A percentile compares a stretch with the other conserved stretches of the same genome.
Evolutionary conservation across 30 jellyfish, hydroid and myxozoan genomes (phyloP).

Genomic region (Calvadosia cruxmelitensis): DNA sequence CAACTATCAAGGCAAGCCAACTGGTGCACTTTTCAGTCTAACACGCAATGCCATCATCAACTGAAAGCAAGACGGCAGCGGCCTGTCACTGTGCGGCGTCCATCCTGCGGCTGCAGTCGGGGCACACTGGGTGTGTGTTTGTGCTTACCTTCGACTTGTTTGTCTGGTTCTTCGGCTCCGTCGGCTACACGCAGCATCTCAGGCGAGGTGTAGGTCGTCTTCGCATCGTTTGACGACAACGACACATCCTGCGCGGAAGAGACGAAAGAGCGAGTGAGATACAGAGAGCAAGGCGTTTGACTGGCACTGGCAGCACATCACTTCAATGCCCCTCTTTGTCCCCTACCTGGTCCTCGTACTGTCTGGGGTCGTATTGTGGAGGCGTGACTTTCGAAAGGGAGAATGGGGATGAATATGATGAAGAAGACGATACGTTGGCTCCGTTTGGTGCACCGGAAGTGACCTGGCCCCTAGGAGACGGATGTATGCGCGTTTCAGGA

Average conservation of each 20-base stretch:
- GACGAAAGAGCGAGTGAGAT: no score
- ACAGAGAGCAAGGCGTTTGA: no score
- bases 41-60: no score
- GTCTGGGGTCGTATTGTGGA: constrained; percentile 65
- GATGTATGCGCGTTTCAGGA: constrained; percentile 7
- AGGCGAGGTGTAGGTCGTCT: constrained; percentile 31
- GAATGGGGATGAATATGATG: constrained; percentile 5
- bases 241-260: neutral
- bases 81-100: no score
- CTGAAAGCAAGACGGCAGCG: no score
- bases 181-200: constrained; percentile 75
- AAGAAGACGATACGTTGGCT: constrained; percentile 21
- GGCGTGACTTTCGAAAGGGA: constrained; percentile 13
- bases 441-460: constrained; percentile 17
- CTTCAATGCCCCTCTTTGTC: no score
- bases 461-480: constrained; percentile 19
- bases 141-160: constrained; percentile 39
- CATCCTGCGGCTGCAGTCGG: no score
- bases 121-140: no score
- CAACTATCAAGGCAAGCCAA: no score
- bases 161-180: constrained; percentile 89
- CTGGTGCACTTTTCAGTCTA: no score
- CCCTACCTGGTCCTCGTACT: constrained; percentile 52
- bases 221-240: neutral
- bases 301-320: no score